Base-by-base conservation (phyloP, 2,888 invertebrate species). In the Camponotus fellah region DNA sequence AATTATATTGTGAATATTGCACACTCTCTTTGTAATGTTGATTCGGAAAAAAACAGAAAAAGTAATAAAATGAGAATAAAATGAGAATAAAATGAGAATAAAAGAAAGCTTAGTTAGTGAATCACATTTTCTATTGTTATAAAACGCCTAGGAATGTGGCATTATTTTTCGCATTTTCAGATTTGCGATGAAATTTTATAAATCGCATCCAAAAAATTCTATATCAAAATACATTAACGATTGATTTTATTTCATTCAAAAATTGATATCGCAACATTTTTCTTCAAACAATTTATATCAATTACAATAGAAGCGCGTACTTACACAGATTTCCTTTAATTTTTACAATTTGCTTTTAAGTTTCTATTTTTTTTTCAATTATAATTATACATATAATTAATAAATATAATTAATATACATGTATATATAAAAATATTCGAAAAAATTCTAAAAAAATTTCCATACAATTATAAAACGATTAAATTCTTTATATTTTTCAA, bases 61-160 rank as follows among this genome's bases (percentile, higher is more conserved):
- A 62, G 32, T n/a, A 26, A 26, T 26, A 6, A 12, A 34, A 69
- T 43, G 26, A 40, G 32, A 62, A 60, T 32, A 43, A 74, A 32
- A 6, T 26, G 2, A 26, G 26, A 26, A 26, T 26, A 6, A 12
- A 34, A 69, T 43, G 26, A 40, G 32, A 62, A 60, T 32, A 43
- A 74, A 32, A 60, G 26, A 43, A 5, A 17, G 26, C 10, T 43
- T 8, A 43, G 32, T 17, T 26, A 43, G 60, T 72, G 37, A 58
- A 21, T 46, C 32, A 74, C 43, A 32, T 53, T n/a, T 49, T 53
- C 8, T n/a, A n/a, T n/a, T 53, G 53, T 40, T 72, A 56, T 72
- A 6, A 26, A 9, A 58, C 21, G 21, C 1, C 37, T 34, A 53
- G 21, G 8, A 53, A 71, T 34, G 53, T 53, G 69, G 3, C 14